A percentile compares a stretch with the other conserved stretches of the same genome.
Evolutionary conservation across 2,113 vertebrate species (phyloP).

Genomic region (Neopipo cinnamomea): DNA sequence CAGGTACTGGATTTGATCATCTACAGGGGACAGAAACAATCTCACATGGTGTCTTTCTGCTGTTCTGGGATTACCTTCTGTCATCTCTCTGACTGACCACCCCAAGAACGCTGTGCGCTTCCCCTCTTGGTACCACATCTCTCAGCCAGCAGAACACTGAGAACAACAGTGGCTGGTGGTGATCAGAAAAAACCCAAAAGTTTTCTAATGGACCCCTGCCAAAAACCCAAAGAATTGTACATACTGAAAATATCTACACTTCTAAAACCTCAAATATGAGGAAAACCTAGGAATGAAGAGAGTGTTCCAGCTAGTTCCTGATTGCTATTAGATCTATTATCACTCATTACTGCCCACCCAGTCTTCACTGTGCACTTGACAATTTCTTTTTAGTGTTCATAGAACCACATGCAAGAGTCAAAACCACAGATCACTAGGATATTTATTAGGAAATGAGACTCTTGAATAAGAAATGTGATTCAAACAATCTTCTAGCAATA

Average conservation of each 20-base stretch:
- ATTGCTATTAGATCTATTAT: not conserved
- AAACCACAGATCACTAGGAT: constrained; percentile 42
- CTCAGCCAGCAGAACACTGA: not conserved
- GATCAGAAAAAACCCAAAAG: not conserved
- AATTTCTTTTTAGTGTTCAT: constrained; percentile 19
- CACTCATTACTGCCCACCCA: constrained; percentile 14
- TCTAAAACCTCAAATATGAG: not conserved
- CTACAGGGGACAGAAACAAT: not conserved
- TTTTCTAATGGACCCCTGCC: not conserved
- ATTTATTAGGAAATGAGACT: constrained; percentile 48
- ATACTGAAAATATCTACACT: not conserved
- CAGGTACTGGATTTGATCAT: not conserved
- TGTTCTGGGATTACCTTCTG: not conserved
- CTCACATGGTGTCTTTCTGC: not conserved
- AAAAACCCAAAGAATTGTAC: not conserved
- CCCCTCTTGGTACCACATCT: not conserved
- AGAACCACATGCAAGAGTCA: constrained; percentile 16
- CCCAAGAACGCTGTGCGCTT: not conserved
- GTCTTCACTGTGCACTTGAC: constrained; percentile 36
- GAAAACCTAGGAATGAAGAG: not conserved
- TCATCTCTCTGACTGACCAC: not conserved
- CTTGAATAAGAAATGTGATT: constrained; percentile 54
- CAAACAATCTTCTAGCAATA: constrained; percentile 29
- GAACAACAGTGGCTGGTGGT: not conserved
- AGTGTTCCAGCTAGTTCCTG: not conserved